A percentile compares a stretch with the other conserved stretches of the same genome.
phyloP scores from a whole-genome alignment of 2,888 invertebrate genomes.

The Ashinkailepas kermadecensis region DNA sequence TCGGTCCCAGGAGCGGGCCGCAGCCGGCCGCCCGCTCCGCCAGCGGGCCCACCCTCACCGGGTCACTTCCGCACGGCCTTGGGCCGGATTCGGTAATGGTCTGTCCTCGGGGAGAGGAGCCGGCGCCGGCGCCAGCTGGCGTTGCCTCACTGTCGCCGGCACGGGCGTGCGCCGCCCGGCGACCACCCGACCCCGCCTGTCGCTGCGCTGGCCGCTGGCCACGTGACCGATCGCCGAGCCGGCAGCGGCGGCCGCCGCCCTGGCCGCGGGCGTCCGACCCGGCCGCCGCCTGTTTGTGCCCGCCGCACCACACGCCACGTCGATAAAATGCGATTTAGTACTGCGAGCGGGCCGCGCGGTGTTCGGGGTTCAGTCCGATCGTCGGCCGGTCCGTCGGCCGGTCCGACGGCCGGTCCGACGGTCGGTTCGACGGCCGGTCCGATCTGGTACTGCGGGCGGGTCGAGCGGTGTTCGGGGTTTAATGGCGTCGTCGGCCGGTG shows the following conservation, averaged over 20 bases:
- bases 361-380: too few species aligned
- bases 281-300: background rate
- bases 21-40: background rate
- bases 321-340: background rate
- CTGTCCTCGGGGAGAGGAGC: background rate
- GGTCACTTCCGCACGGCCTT: slow-evolving; percentile 7
- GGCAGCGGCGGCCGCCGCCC: background rate
- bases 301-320: background rate
- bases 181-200: too few species aligned
- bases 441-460: background rate
- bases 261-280: background rate
- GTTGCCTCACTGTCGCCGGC: too few species aligned
- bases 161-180: too few species aligned
- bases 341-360: too few species aligned
- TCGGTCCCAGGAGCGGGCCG: too few species aligned
- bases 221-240: too few species aligned
- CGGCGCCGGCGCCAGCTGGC: background rate
- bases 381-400: too few species aligned
- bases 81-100: background rate
- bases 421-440: too few species aligned
- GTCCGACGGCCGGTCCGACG: too few species aligned
- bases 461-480: background rate
- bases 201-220: too few species aligned
- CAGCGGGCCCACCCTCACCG: background rate
- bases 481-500: too few species aligned